These are phyloP conservation scores for Raphicerus campestris DNA, from an alignment of 2,113 vertebrate genomes.

Conservation along the genomic window DNA sequence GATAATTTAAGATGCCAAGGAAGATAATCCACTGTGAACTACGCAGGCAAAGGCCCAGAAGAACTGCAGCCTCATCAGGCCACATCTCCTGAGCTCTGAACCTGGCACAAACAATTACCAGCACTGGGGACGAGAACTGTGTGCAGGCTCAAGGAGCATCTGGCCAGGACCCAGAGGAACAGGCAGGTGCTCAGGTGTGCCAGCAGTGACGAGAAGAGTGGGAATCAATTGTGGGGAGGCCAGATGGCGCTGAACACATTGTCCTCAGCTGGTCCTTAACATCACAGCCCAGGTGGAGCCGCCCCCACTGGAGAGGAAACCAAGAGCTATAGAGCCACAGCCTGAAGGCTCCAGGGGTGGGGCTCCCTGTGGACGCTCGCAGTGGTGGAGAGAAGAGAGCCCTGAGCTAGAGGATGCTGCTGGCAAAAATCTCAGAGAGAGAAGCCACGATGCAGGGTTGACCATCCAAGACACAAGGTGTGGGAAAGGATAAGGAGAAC, in stretches of 20 bases:
- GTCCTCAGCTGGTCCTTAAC: background rate
- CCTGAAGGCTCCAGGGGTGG: background rate
- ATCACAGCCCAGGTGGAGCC: background rate
- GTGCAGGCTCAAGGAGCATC: background rate
- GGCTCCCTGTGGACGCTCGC: background rate
- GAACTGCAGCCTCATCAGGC: background rate
- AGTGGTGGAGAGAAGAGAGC: background rate
- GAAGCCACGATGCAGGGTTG: background rate
- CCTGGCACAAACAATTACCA: background rate
- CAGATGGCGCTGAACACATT: background rate
- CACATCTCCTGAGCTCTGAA: background rate
- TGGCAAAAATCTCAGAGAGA: background rate
- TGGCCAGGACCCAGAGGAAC: background rate
- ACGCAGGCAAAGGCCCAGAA: background rate
- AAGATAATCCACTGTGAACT: background rate
- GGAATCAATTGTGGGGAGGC: background rate
- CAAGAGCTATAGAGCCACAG: background rate
- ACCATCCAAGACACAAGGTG: background rate
- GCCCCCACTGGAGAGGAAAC: background rate
- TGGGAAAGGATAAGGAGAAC: background rate
- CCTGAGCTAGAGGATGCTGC: background rate
- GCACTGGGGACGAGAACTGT: background rate
- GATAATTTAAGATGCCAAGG: background rate
- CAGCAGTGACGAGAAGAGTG: background rate
- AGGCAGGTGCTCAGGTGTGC: constrained; percentile 15